A percentile compares a stretch with the other conserved stretches of the same genome.
Conservation (phyloP, 2,888 invertebrate species). For the Drosophila nigricruria region DNA sequence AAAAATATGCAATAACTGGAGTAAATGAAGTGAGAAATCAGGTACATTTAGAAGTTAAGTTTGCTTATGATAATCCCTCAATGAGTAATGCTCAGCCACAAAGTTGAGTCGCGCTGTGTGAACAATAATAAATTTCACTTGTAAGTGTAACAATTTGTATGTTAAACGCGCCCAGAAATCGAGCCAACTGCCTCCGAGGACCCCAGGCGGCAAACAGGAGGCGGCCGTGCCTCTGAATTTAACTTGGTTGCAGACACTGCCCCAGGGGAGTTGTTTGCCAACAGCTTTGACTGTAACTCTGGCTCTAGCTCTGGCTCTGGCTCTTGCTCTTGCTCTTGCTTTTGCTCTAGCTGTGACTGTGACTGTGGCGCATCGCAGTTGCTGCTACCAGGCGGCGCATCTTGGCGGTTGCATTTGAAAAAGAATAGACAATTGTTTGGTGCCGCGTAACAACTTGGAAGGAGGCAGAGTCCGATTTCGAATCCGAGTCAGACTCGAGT, state of each 20-base stretch:
- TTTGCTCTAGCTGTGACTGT: conserved; percentile 30
- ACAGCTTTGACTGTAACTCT: conserved; percentile 19
- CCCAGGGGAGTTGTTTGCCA: conserved; percentile 78
- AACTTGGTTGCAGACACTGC: conserved; percentile 48
- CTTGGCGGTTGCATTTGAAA: conserved; percentile 74
- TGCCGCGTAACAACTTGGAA: conserved; percentile 76
- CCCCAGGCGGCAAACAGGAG: conserved; percentile 47
- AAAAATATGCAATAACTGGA: conserved; percentile 25
- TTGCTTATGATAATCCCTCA: conserved; percentile 51
- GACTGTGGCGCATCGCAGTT: conserved; percentile 45
- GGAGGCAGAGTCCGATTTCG: conserved; percentile 25
- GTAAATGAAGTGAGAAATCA: conserved; percentile 42
- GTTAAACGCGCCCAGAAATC: conserved; percentile 74
- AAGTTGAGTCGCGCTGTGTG: conserved; percentile 57
- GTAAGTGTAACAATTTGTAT: conserved; percentile 85
- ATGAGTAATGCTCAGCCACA: conserved; percentile 48
- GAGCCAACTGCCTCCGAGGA: conserved; percentile 31
- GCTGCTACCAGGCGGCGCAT: conserved; percentile 70
- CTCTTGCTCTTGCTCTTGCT: not conserved
- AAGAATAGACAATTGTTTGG: conserved; percentile 79
- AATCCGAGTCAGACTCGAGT: conserved; percentile 24
- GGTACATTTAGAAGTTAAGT: conserved; percentile 45
- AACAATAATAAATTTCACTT: conserved; percentile 81
- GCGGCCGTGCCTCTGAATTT: conserved; percentile 27
- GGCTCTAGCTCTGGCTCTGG: conserved; percentile 19